A percentile compares a stretch with the other conserved stretches of the same genome.
Evolutionary conservation across 1,140 invertebrate genomes (phyloP).

Genomic region (Lucilia sericata): DNA sequence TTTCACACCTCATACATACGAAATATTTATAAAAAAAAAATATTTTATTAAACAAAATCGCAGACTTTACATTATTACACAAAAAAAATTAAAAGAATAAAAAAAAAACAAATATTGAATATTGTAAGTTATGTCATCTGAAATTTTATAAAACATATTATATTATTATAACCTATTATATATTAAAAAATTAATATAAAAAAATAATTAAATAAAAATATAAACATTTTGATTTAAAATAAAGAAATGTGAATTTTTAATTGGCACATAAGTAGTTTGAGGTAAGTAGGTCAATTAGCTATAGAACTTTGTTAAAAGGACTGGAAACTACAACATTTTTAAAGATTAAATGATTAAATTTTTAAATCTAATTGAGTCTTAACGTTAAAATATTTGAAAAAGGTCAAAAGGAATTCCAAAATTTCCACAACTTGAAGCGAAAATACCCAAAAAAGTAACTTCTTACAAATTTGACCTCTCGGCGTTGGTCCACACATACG

Average conservation of each 20-base stretch:
- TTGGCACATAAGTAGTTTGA: too few species aligned
- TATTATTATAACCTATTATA: constrained; percentile 27
- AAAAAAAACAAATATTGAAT: constrained; percentile 34
- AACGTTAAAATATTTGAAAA: too few species aligned
- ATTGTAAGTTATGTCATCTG: constrained; percentile 44
- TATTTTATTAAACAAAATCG: constrained; percentile 35
- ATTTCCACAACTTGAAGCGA: too few species aligned
- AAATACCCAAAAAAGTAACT: too few species aligned
- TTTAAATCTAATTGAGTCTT: too few species aligned
- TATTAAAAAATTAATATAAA: neutral
- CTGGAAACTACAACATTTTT: too few species aligned
- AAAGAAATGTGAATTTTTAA: constrained; percentile 11
- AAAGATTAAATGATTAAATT: too few species aligned
- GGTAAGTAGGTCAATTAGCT: too few species aligned
- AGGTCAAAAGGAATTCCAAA: too few species aligned
- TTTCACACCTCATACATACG: constrained; percentile 40
- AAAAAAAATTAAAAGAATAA: neutral
- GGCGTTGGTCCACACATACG: too few species aligned
- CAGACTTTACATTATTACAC: constrained; percentile 31
- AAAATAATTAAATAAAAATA: constrained; percentile 30
- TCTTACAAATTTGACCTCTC: too few species aligned
- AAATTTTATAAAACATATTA: constrained; percentile 40
- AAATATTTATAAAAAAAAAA: constrained; percentile 17
- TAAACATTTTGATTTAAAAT: constrained; percentile 42
- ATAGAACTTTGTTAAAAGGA: too few species aligned